These are phyloP conservation scores for Elephantulus edwardii DNA, from an alignment of 2,113 vertebrate genomes.

Conservation along the genomic window DNA sequence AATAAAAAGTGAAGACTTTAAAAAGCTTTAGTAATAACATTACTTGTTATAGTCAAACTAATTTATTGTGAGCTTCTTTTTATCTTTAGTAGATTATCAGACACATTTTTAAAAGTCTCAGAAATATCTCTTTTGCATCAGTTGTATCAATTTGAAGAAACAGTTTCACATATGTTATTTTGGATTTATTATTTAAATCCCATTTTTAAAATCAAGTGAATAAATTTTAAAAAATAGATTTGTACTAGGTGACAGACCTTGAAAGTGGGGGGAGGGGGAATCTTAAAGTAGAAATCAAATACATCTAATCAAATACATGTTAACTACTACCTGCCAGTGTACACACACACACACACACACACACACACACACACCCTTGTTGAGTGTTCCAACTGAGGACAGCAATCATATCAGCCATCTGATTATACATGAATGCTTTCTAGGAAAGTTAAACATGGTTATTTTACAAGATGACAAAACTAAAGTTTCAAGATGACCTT, in stretches of 20 bases:
- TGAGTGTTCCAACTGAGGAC: slow-evolving; percentile 20
- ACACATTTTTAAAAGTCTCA: slow-evolving; percentile 6
- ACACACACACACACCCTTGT: neutral
- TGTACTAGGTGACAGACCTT: neutral
- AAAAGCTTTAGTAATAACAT: slow-evolving; percentile 18
- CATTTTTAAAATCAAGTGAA: slow-evolving; percentile 19
- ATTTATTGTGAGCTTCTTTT: slow-evolving; percentile 27
- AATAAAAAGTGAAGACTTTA: slow-evolving; percentile 43
- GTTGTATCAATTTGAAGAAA: slow-evolving; percentile 26
- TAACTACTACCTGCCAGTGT: neutral
- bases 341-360: neutral
- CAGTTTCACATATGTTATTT: slow-evolving; percentile 32
- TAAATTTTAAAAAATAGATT: slow-evolving; percentile 45
- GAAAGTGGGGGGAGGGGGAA: slow-evolving; percentile 30
- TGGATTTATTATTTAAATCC: slow-evolving; percentile 37
- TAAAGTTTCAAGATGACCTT: slow-evolving; percentile 36
- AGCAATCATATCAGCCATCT: slow-evolving; percentile 26
- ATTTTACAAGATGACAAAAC: slow-evolving; percentile 44
- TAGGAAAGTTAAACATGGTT: neutral
- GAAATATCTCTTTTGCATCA: slow-evolving; percentile 35
- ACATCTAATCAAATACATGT: slow-evolving; percentile 35
- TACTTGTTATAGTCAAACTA: neutral
- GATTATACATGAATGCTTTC: slow-evolving; percentile 38
- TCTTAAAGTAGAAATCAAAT: slow-evolving; percentile 42
- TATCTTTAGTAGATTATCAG: slow-evolving; percentile 27